Conservation (phyloP, 1,140 invertebrate species). For the Andricus grossulariae region DNA sequence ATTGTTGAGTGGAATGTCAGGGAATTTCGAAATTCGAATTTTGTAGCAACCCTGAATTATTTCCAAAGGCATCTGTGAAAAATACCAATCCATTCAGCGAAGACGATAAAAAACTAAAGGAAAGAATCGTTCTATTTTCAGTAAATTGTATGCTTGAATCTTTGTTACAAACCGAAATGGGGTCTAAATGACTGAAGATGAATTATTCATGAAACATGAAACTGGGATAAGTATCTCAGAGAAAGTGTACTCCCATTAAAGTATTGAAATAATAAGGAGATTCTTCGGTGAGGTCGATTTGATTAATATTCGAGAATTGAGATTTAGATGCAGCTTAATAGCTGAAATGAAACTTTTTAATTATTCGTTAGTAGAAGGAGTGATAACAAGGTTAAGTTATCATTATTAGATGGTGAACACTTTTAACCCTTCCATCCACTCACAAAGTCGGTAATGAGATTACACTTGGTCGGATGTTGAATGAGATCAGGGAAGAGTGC, state of each 20-base stretch:
- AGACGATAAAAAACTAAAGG: no score
- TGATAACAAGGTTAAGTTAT: conserved; percentile 25
- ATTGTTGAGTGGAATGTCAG: no score
- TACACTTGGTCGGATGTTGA: not conserved
- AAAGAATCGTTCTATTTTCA: no score
- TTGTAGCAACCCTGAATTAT: no score
- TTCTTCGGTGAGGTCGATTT: conserved; percentile 12
- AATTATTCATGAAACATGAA: not conserved
- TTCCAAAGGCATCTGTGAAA: no score
- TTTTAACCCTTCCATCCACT: not conserved
- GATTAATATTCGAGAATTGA: conserved; percentile 1
- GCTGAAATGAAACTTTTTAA: conserved; percentile 12
- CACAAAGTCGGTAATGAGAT: conserved; percentile 15
- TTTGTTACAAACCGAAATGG: no score
- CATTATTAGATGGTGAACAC: conserved; percentile 13
- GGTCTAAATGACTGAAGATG: not conserved
- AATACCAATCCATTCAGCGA: no score
- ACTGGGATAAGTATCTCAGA: not conserved
- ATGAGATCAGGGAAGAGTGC: conserved; percentile 8
- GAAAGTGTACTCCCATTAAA: not conserved
- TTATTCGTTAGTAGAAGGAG: conserved; percentile 16
- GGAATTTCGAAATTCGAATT: no score
- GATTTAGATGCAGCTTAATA: not conserved
- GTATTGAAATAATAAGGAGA: conserved; percentile 1
- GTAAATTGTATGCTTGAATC: no score